Base-by-base conservation (phyloP, 2,888 invertebrate genomes). In the Agonopterix subpropinquella region DNA sequence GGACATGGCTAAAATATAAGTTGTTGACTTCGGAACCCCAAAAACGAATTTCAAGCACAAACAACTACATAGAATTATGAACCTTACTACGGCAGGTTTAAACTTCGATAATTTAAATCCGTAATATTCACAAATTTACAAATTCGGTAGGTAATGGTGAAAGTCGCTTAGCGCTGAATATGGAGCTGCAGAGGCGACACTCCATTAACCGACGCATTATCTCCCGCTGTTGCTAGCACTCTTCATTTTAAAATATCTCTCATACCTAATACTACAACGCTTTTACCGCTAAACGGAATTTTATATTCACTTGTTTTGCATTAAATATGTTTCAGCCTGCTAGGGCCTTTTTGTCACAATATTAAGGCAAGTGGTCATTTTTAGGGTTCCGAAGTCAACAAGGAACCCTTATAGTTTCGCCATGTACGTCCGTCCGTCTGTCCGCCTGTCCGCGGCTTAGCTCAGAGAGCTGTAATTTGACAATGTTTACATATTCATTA, bases 201-300 rank as follows among this genome's bases (percentile, higher is more conserved):
- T 76, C 78, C 80, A 80, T 80, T 80, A 80, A 69, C 69, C 65
- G 62, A 74, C 67, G 76, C 78, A 80, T 80, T 80, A 80, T 77
- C 75, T 69, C 58, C 59, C 67, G 61, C 64, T 67, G 62, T 62
- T 64, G 65, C 61, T 63, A 72, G 64, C 65, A 64, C 73, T 71
- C 61, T 65, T 70, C 65, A 67, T 67, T 74, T 72, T 67, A 74
- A 77, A 76, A 77, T 74, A 74, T 68, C 54, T 62, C 61, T 64
- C 53, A 60, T 63, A 65, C 62, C 64, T 67, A 67, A 67, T 65
- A 67, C 65, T 58, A 59, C 58, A 48, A 48, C 48, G 57, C 53
- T 65, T 65, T 65, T 61, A 62, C 56, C 61, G 54, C 59, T 44
- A 58, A 58, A 65, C 56, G 44, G 56, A 55, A 59, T 60, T 68